Evolutionary conservation across 2,888 invertebrate genomes (phyloP).

Genomic region (Polyommatus icarus): DNA sequence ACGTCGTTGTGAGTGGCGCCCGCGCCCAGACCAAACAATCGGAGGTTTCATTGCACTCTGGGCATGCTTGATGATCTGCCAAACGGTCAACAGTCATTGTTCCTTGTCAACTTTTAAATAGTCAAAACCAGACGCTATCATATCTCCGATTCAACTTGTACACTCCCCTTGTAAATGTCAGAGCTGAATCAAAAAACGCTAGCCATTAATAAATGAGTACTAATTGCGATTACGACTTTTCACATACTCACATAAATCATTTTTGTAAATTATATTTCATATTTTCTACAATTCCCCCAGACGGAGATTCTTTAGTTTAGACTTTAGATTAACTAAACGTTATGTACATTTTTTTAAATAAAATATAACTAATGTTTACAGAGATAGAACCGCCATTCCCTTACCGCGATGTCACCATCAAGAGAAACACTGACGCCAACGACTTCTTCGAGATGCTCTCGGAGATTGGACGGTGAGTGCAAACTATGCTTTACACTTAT

Average conservation of each 20-base stretch:
- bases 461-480: constrained; percentile 94
- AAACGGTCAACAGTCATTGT: constrained; percentile 33
- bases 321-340: no score
- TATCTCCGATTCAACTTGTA: constrained; percentile 28
- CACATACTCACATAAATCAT: background rate
- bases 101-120: constrained; percentile 34
- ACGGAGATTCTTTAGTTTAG: no score
- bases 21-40: constrained; percentile 49
- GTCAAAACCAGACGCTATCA: constrained; percentile 36
- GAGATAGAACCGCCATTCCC: constrained; percentile 95
- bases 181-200: background rate
- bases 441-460: constrained; percentile 92
- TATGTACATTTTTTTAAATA: background rate
- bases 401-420: constrained; percentile 91
- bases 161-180: background rate
- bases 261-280: background rate
- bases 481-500: no score
- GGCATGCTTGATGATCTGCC: constrained; percentile 42
- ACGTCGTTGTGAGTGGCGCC: constrained; percentile 28
- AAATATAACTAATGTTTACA: constrained; percentile 67
- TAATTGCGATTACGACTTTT: background rate
- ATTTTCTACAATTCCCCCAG: no score
- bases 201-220: background rate
- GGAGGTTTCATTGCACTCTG: constrained; percentile 47
- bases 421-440: constrained; percentile 91